Percentiles rank a stretch among this genome's conserved stretches.
Conservation (phyloP, 30 jellyfish, hydroid and myxozoan genomes). For the Aurelia aurita region DNA sequence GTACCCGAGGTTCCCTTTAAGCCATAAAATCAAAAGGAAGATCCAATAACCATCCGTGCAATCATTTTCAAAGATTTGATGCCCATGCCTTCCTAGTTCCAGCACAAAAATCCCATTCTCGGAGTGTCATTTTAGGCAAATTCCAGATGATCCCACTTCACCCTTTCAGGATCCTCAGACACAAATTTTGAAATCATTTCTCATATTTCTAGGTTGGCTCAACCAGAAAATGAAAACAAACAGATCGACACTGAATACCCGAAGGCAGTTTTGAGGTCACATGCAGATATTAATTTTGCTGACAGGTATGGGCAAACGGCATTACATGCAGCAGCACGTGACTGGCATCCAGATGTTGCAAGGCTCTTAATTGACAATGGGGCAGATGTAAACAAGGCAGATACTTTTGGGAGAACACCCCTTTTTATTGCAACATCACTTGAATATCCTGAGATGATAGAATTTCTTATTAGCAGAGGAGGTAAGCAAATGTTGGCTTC, state of each 20-base stretch:
- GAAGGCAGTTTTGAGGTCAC: constrained; percentile 41
- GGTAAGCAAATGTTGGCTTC: constrained; percentile 29
- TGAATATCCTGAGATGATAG: constrained; percentile 62
- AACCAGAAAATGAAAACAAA: constrained; percentile 23
- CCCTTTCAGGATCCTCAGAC: no score
- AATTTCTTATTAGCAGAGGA: constrained; percentile 49
- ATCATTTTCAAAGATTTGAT: no score
- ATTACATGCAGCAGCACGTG: constrained; percentile 78
- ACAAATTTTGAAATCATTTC: background rate
- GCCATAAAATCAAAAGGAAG: no score
- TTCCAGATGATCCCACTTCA: no score
- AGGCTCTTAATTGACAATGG: constrained; percentile 52
- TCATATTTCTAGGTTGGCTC: constrained; percentile 16
- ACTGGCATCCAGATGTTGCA: constrained; percentile 83
- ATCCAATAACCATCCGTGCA: no score
- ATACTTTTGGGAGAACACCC: constrained; percentile 60
- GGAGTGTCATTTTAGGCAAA: no score
- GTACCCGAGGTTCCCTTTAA: no score
- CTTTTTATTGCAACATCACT: constrained; percentile 44
- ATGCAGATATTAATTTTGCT: constrained; percentile 71
- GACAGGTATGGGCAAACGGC: constrained; percentile 76
- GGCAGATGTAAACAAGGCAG: constrained; percentile 58
- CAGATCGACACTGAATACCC: constrained; percentile 30
- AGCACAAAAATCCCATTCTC: no score
- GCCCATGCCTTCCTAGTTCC: no score